phyloP scores from a whole-genome alignment of 2,113 vertebrate species.

The Hyaena hyaena region DNA sequence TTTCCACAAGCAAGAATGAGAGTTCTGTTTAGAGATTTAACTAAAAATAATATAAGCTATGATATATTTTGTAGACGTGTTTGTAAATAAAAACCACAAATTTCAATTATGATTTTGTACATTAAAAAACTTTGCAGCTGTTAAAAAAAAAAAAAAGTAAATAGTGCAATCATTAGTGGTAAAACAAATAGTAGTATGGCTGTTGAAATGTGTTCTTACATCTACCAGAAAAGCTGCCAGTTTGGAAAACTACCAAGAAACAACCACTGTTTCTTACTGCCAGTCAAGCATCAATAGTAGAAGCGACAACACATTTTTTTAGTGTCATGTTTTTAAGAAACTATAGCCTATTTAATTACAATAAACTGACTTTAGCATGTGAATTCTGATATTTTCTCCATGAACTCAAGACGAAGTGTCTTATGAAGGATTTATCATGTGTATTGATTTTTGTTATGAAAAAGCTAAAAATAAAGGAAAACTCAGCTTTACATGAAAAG shows the following conservation, averaged over 20 bases:
- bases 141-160: conserved; percentile 56
- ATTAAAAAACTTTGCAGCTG: conserved; percentile 58
- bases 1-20: not conserved
- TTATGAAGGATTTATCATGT: not conserved
- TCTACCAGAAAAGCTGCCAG: not conserved
- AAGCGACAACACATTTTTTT: not conserved
- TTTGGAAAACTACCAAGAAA: not conserved
- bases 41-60: conserved; percentile 76
- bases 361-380: not conserved
- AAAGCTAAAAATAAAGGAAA: conserved; percentile 43
- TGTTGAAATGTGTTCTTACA: conserved; percentile 3
- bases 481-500: conserved; percentile 69
- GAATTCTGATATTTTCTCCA: not conserved
- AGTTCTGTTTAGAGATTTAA: conserved; percentile 40
- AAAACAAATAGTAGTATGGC: conserved; percentile 37
- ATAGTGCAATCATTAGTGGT: conserved; percentile 40
- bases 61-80: conserved; percentile 52
- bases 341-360: not conserved
- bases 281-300: not conserved
- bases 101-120: conserved; percentile 59
- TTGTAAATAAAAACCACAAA: conserved; percentile 63
- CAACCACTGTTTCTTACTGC: not conserved
- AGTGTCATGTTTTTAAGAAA: conserved; percentile 55
- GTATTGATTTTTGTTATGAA: conserved; percentile 6
- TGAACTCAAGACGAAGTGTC: not conserved